These are phyloP conservation scores for Onchidella celtica DNA, from an alignment of 2,888 invertebrate genomes.

Conservation along the genomic window DNA sequence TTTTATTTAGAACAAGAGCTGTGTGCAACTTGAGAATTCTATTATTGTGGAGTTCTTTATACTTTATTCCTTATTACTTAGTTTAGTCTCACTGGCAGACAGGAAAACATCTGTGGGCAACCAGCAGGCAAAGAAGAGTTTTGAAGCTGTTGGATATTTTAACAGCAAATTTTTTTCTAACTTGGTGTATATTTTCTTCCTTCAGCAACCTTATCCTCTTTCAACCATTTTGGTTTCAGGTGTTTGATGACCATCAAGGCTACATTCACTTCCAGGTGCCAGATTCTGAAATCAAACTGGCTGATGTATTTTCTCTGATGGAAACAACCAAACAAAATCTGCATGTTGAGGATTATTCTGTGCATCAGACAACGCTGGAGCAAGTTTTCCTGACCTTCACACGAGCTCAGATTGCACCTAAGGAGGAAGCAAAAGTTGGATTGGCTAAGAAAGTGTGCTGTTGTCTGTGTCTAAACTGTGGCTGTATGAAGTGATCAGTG, in stretches of 20 bases:
- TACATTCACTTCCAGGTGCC: constrained; percentile 55
- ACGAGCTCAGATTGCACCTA: constrained; percentile 67
- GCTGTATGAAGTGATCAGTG: not conserved
- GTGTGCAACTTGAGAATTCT: too few relatives aligned
- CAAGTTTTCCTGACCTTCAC: constrained; percentile 82
- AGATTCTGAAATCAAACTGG: constrained; percentile 72
- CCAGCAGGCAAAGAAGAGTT: too few relatives aligned
- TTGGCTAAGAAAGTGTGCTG: constrained; percentile 41
- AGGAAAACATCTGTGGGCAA: too few relatives aligned
- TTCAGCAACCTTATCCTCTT: too few relatives aligned
- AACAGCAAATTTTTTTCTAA: too few relatives aligned
- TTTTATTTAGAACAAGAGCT: too few relatives aligned
- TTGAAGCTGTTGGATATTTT: too few relatives aligned
- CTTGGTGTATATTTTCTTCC: too few relatives aligned
- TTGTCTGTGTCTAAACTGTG: constrained; percentile 31
- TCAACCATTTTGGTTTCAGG: too few relatives aligned
- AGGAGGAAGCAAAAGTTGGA: constrained; percentile 48
- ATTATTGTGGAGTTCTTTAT: too few relatives aligned
- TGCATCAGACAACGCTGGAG: constrained; percentile 79
- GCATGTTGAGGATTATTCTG: constrained; percentile 78
- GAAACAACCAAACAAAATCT: constrained; percentile 71
- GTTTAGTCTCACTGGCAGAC: too few relatives aligned
- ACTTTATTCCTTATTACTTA: too few relatives aligned
- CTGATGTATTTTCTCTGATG: constrained; percentile 78
- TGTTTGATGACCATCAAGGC: constrained; percentile 54